A percentile compares a stretch with the other conserved stretches of the same genome.
Conservation (phyloP, 2,113 vertebrate species). For the Naja naja region DNA sequence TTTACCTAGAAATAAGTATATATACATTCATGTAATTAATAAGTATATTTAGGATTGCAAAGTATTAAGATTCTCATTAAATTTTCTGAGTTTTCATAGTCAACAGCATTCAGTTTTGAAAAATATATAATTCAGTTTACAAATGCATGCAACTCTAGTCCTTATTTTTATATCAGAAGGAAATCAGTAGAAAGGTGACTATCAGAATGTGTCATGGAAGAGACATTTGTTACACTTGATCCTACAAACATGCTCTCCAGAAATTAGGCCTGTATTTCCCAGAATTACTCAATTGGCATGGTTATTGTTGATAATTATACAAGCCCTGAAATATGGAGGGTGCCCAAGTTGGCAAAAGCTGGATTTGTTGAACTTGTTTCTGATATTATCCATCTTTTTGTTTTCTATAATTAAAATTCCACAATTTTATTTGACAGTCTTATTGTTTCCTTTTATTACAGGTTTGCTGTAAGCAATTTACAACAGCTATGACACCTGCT, state of each 20-base stretch:
- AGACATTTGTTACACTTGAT: background rate
- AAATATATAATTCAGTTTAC: background rate
- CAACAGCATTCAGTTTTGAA: background rate
- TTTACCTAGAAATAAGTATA: background rate
- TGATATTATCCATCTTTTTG: background rate
- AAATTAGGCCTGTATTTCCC: background rate
- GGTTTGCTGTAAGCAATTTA: constrained; percentile 71
- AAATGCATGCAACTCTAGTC: background rate
- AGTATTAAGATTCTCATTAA: constrained; percentile 3
- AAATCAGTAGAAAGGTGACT: background rate
- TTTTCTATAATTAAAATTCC: background rate
- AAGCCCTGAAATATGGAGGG: background rate
- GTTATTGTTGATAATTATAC: background rate
- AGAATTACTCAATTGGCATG: background rate
- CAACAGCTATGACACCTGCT: constrained; percentile 82
- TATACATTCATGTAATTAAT: background rate
- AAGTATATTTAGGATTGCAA: constrained; percentile 8
- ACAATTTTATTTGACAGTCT: background rate
- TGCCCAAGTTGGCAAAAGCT: background rate
- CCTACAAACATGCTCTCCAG: background rate
- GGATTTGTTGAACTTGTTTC: background rate
- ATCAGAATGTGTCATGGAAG: background rate
- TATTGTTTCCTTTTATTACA: constrained; percentile 64
- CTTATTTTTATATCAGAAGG: background rate
- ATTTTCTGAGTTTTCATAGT: background rate